Conservation (phyloP, 2,113 vertebrate species). For the Phocoena sinus region DNA sequence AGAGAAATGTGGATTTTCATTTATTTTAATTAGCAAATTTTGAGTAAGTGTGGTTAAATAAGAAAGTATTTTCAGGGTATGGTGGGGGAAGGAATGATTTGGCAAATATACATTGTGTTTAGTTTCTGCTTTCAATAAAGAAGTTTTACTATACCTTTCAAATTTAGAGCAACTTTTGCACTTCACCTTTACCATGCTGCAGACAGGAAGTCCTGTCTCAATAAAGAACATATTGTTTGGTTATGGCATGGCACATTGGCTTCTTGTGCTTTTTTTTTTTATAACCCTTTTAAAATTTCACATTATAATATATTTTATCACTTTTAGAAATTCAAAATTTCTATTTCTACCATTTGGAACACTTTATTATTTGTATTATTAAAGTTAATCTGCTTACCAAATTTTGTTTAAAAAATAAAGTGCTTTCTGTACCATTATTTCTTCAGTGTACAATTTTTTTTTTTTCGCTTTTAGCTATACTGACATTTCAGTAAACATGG, state of each 20-base stretch:
- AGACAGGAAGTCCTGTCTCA: conserved; percentile 82
- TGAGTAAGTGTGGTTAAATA: background rate
- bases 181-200: conserved; percentile 79
- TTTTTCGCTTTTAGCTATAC: conserved; percentile 11
- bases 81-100: conserved; percentile 38
- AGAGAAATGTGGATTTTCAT: conserved; percentile 38
- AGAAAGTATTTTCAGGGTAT: conserved; percentile 37
- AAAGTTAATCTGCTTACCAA: background rate
- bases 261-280: conserved; percentile 69
- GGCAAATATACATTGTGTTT: conserved; percentile 71
- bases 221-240: conserved; percentile 84
- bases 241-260: conserved; percentile 70
- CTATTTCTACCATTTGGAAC: conserved; percentile 34
- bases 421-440: background rate
- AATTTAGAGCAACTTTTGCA: conserved; percentile 77
- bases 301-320: conserved; percentile 61
- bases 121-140: conserved; percentile 82
- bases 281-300: conserved; percentile 69
- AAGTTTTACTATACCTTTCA: conserved; percentile 83
- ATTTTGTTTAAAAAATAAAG: conserved; percentile 27
- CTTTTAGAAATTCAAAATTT: conserved; percentile 63
- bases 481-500: conserved; percentile 35
- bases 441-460: background rate
- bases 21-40: conserved; percentile 50
- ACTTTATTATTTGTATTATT: conserved; percentile 45